These are phyloP conservation scores for Andrena camellia DNA, from an alignment of 2,888 invertebrate genomes.

Conservation along the genomic window DNA sequence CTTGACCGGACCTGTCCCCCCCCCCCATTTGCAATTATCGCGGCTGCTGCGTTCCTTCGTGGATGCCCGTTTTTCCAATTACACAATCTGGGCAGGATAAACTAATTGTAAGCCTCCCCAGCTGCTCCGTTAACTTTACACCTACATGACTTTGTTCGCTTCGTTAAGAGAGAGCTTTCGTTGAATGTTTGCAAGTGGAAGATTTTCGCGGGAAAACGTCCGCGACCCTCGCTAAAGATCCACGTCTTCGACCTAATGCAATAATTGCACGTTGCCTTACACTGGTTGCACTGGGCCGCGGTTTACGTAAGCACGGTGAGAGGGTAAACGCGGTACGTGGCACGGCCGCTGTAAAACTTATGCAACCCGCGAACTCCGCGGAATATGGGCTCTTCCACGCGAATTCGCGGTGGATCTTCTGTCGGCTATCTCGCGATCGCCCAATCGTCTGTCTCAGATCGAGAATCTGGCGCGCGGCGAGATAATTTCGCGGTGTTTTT, in stretches of 20 bases:
- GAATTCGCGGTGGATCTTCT: too few species aligned
- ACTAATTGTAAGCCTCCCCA: background rate
- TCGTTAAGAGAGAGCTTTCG: too few species aligned
- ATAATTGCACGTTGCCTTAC: constrained; percentile 15
- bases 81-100: background rate
- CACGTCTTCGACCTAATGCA: background rate
- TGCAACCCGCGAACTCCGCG: constrained; percentile 37
- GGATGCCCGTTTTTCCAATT: background rate
- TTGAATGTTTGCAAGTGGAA: too few species aligned
- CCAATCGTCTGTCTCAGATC: too few species aligned
- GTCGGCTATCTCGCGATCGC: too few species aligned
- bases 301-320: constrained; percentile 42
- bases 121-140: too few species aligned
- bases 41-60: background rate
- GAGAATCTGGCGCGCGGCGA: too few species aligned
- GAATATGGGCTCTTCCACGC: constrained; percentile 1
- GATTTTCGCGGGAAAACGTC: too few species aligned
- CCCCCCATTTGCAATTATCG: constrained; percentile 5
- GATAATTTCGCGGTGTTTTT: too few species aligned
- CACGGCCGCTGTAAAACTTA: constrained; percentile 26
- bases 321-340: constrained; percentile 21
- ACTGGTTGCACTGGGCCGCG: constrained; percentile 13
- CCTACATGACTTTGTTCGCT: too few species aligned
- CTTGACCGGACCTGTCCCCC: constrained; percentile 1
- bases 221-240: background rate